These are phyloP conservation scores for Nothocercus julius DNA, from an alignment of 2,113 vertebrate genomes.

Conservation along the genomic window DNA sequence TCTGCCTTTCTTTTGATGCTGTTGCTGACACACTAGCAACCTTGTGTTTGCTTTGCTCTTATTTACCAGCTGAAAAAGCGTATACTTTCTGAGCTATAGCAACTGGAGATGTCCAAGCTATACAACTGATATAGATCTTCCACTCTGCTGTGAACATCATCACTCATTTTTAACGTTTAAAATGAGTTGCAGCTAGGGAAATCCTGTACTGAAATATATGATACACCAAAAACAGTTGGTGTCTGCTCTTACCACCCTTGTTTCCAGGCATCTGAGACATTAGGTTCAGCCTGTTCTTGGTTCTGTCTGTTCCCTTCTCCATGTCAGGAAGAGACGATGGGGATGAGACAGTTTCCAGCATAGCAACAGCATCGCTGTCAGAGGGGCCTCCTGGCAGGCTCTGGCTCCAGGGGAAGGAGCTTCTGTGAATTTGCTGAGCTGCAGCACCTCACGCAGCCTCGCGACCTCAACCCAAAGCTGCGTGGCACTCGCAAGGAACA, in stretches of 20 bases:
- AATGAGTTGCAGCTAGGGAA: neutral
- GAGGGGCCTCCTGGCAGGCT: neutral
- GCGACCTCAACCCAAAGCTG: neutral
- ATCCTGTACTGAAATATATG: neutral
- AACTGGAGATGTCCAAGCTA: neutral
- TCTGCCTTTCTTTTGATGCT: slow-evolving; percentile 6
- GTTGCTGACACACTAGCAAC: neutral
- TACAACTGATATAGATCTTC: neutral
- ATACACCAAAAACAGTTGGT: accelerated
- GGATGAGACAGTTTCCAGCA: accelerated
- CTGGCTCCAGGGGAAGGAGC: neutral
- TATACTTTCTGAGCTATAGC: neutral
- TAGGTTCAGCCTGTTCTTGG: neutral
- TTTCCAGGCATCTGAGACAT: neutral
- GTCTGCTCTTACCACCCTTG: neutral
- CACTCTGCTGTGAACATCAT: neutral
- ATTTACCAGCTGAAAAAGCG: neutral
- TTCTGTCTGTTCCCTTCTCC: neutral
- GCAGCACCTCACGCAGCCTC: accelerated
- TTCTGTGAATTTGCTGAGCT: neutral
- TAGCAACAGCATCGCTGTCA: neutral
- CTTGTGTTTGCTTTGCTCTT: neutral
- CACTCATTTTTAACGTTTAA: neutral
- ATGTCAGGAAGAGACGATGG: neutral
- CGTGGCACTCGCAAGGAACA: accelerated